Evolutionary conservation across 2,797 vertebrate species (phyloP).

Genomic region (Smutsia gigantea): DNA sequence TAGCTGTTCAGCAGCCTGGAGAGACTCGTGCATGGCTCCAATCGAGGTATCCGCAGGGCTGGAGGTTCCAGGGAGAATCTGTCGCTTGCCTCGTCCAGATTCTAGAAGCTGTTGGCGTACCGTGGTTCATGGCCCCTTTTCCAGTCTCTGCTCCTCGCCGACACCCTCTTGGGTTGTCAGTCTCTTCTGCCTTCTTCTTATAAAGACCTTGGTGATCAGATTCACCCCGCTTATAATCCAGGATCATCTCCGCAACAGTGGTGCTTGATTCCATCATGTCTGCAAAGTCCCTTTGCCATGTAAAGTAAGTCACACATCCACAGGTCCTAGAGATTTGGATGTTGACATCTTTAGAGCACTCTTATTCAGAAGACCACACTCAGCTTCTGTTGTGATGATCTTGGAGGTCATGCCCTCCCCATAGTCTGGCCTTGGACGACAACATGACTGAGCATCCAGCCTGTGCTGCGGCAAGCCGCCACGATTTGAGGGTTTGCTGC

Average conservation of each 20-base stretch:
- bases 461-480: background rate
- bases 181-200: background rate
- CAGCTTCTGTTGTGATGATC: too few relatives aligned
- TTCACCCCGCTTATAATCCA: too few relatives aligned
- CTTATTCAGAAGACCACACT: too few relatives aligned
- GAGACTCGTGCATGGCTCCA: too few relatives aligned
- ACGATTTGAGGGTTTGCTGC: background rate
- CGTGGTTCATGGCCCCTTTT: too few relatives aligned
- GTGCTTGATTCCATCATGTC: too few relatives aligned
- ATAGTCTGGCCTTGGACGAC: background rate
- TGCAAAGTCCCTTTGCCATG: background rate
- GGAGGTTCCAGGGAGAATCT: background rate
- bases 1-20: too few relatives aligned
- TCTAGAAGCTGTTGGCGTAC: background rate
- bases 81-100: background rate
- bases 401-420: background rate
- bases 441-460: background rate
- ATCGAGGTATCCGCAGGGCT: rapidly evolving
- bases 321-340: too few relatives aligned
- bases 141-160: background rate
- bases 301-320: rapidly evolving
- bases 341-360: too few relatives aligned
- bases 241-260: too few relatives aligned
- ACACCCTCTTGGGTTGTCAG: background rate
- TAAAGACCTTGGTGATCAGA: background rate